Evolutionary conservation across 2,113 vertebrate genomes (phyloP).

Genomic region (Ascaphus truei): DNA sequence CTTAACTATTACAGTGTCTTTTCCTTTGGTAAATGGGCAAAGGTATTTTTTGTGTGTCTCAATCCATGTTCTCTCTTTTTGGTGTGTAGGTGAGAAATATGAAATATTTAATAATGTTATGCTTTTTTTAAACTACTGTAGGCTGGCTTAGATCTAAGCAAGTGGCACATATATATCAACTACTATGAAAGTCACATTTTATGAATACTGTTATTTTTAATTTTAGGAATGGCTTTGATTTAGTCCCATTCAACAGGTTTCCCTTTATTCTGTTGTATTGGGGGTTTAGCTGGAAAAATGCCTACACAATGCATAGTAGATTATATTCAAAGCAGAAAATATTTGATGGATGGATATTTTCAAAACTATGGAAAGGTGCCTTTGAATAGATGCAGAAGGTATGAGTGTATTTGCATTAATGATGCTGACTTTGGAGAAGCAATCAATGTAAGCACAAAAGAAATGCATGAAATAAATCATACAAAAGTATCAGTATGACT

Average conservation of each 20-base stretch:
- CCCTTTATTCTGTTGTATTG: neutral
- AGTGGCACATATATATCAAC: neutral
- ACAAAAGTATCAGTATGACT: conserved; percentile 29
- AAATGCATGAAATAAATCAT: conserved; percentile 30
- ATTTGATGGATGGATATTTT: conserved; percentile 32
- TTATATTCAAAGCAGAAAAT: conserved; percentile 19
- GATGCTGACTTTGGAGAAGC: conserved; percentile 32
- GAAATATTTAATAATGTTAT: neutral
- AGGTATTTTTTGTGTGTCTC: neutral
- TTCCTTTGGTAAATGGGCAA: neutral
- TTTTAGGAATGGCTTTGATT: conserved; percentile 3
- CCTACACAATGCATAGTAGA: conserved; percentile 19
- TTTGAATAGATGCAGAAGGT: conserved; percentile 22
- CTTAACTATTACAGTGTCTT: too few relatives aligned
- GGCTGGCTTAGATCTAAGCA: neutral
- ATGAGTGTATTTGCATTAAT: conserved; percentile 33
- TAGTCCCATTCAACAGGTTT: neutral
- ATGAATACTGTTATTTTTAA: neutral
- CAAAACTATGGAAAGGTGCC: conserved; percentile 19
- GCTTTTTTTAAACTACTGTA: neutral
- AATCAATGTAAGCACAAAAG: conserved; percentile 36
- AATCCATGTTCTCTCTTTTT: neutral
- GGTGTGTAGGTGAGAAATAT: neutral
- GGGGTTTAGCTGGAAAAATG: neutral
- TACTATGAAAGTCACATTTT: neutral